Evolutionary conservation across 2,888 invertebrate species (phyloP).

Genomic region (Erebia palarica): DNA sequence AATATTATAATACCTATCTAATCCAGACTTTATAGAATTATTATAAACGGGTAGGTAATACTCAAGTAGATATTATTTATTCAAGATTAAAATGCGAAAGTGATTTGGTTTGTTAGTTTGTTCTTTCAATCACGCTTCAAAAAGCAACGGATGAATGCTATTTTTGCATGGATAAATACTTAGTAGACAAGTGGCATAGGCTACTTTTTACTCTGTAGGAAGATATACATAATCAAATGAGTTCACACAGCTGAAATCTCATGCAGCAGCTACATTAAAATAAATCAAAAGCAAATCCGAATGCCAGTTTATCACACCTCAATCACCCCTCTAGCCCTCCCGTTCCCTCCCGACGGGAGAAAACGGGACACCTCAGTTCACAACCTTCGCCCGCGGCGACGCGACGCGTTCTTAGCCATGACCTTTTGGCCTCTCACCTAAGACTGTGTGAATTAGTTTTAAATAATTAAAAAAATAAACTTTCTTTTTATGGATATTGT

Average conservation of each 20-base stretch:
- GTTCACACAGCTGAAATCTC: not conserved
- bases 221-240: not conserved
- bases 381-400: constrained; percentile 53
- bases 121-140: not conserved
- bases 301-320: constrained; percentile 39
- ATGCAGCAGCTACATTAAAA: not conserved
- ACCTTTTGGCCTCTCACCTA: constrained; percentile 34
- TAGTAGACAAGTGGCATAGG: not conserved
- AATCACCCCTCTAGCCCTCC: constrained; percentile 51
- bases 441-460: not conserved
- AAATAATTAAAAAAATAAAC: constrained; percentile 8
- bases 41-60: too few relatives aligned
- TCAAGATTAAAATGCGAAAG: too few relatives aligned
- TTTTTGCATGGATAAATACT: not conserved
- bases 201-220: too few relatives aligned
- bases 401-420: constrained; percentile 48
- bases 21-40: too few relatives aligned
- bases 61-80: too few relatives aligned
- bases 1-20: too few relatives aligned
- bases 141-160: not conserved
- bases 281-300: constrained; percentile 19
- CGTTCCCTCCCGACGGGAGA: constrained; percentile 64
- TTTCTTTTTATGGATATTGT: not conserved
- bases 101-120: too few relatives aligned
- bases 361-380: constrained; percentile 59